A percentile compares a stretch with the other conserved stretches of the same genome.
Conservation (phyloP, 2,113 vertebrate genomes). For the Nesoenas mayeri region DNA sequence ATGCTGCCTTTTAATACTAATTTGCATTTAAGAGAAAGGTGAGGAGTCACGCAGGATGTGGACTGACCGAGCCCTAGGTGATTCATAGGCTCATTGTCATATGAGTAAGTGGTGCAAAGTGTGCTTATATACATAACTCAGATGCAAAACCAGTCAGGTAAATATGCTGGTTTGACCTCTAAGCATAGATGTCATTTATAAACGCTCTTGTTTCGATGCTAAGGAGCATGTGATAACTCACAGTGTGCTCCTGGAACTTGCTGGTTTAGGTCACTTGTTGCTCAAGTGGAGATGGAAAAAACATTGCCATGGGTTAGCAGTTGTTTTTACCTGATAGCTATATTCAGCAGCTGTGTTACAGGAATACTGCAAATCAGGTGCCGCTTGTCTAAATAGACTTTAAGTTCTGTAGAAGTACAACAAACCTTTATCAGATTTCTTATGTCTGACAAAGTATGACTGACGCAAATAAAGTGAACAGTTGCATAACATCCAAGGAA, state of each 20-base stretch:
- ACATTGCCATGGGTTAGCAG: background rate
- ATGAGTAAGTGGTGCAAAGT: background rate
- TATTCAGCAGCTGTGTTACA: background rate
- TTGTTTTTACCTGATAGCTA: rapidly evolving
- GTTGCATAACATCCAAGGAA: background rate
- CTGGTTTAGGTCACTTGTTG: background rate
- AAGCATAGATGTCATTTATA: background rate
- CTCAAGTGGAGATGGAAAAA: background rate
- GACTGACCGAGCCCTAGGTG: background rate
- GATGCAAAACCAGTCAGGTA: background rate
- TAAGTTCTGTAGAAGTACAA: background rate
- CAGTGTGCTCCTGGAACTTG: background rate
- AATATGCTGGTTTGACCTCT: background rate
- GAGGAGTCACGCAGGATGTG: background rate
- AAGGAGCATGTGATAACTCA: rapidly evolving
- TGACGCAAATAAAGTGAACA: background rate
- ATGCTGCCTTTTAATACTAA: background rate
- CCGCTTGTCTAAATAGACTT: background rate
- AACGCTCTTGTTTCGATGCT: rapidly evolving
- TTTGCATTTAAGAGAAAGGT: background rate
- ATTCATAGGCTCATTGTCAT: background rate
- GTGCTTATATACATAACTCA: background rate
- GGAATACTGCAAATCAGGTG: background rate
- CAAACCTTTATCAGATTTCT: background rate
- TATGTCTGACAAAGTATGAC: background rate